Conservation (phyloP, 2,797 vertebrate genomes). For the Salarias fasciatus region DNA sequence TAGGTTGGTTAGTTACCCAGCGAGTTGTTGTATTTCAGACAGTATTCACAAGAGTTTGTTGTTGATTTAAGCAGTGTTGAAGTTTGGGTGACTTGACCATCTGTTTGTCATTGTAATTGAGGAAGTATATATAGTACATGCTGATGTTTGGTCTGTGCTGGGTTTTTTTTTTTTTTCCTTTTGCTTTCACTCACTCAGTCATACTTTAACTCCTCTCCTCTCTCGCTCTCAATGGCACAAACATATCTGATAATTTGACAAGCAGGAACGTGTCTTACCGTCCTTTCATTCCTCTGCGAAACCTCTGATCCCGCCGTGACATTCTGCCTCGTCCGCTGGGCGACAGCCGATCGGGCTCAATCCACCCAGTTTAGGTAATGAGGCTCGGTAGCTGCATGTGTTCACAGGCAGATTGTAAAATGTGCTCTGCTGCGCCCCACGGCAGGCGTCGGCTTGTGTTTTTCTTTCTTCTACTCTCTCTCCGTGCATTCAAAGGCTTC, state of each 20-base stretch:
- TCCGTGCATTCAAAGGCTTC: slow-evolving; percentile 50
- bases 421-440: slow-evolving; percentile 15
- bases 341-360: slow-evolving; percentile 22
- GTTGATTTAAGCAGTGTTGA: neutral
- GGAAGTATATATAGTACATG: slow-evolving; percentile 52
- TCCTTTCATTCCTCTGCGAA: slow-evolving; percentile 78
- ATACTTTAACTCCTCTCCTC: too few relatives aligned
- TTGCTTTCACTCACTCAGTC: slow-evolving; percentile 1
- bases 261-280: slow-evolving; percentile 67
- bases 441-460: slow-evolving; percentile 47
- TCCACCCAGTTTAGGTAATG: slow-evolving; percentile 25
- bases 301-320: slow-evolving; percentile 84
- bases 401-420: slow-evolving; percentile 17
- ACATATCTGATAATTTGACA: neutral
- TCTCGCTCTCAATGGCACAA: neutral
- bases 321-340: slow-evolving; percentile 55
- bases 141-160: slow-evolving; percentile 10
- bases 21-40: slow-evolving; percentile 9
- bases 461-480: slow-evolving; percentile 6
- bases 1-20: too few relatives aligned
- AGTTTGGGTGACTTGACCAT: neutral
- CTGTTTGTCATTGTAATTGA: slow-evolving; percentile 33
- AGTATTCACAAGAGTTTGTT: neutral
- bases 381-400: slow-evolving; percentile 26
- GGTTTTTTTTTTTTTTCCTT: neutral